Evolutionary conservation across 2,888 invertebrate species (phyloP).

Genomic region (Tinea trinotella): DNA sequence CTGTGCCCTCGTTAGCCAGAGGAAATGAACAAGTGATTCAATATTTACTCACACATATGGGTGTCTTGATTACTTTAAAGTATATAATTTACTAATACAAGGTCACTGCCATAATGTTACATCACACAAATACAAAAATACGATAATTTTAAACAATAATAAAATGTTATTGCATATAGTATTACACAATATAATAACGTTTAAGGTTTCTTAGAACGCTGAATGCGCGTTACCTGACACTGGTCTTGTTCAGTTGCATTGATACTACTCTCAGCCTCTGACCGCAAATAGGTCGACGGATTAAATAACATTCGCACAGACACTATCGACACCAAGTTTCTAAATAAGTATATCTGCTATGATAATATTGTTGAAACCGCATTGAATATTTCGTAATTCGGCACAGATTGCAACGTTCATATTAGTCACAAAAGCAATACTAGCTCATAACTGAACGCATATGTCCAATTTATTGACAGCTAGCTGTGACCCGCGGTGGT

Average conservation of each 20-base stretch:
- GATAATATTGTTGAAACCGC: conserved; percentile 59
- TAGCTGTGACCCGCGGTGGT: too few relatives aligned
- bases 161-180: too few relatives aligned
- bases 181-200: background rate
- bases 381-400: conserved; percentile 49
- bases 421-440: background rate
- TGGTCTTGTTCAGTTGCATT: background rate
- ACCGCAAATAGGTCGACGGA: conserved; percentile 67
- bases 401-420: conserved; percentile 21
- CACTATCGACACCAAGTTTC: conserved; percentile 44
- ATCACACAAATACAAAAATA: too few relatives aligned
- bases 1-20: conserved; percentile 43
- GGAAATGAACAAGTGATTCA: conserved; percentile 37
- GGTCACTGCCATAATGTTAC: too few relatives aligned
- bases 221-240: background rate
- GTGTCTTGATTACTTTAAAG: background rate
- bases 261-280: conserved; percentile 32
- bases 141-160: too few relatives aligned
- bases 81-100: too few relatives aligned
- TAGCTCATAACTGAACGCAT: background rate
- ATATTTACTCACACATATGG: background rate
- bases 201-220: background rate
- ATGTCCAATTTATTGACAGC: background rate
- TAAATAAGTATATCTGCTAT: conserved; percentile 63
- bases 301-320: conserved; percentile 52